Conservation (phyloP, 64 coral and sea anemone species). For the Montipora sp. region DNA sequence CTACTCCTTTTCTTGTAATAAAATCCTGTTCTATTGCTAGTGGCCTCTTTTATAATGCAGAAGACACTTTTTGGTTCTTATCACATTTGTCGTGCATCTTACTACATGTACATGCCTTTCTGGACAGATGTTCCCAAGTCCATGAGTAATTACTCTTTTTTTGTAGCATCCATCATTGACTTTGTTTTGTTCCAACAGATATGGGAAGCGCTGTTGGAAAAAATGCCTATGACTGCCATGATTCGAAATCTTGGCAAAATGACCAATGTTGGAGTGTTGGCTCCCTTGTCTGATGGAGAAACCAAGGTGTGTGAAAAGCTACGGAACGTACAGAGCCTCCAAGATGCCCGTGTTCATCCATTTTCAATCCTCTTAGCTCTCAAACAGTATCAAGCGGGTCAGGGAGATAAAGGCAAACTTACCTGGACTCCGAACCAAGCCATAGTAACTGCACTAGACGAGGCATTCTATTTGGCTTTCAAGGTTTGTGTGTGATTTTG, state of each 20-base stretch:
- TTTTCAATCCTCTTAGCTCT: slow-evolving; percentile 86
- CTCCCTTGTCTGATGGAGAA: slow-evolving; percentile 27
- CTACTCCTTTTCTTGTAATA: no score
- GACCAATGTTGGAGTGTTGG: slow-evolving; percentile 78
- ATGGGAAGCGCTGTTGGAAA: slow-evolving; percentile 92
- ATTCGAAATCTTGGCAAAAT: slow-evolving; percentile 96
- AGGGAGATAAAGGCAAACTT: slow-evolving; percentile 80
- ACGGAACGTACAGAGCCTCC: slow-evolving; percentile 29
- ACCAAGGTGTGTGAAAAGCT: slow-evolving; percentile 65
- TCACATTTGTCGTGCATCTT: no score
- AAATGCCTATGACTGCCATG: slow-evolving; percentile 99
- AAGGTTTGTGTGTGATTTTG: slow-evolving; percentile 60
- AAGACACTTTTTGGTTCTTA: no score
- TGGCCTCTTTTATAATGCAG: no score
- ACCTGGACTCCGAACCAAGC: slow-evolving; percentile 73
- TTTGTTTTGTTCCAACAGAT: slow-evolving; percentile 45
- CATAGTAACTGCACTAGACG: slow-evolving; percentile 75
- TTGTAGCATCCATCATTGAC: background rate
- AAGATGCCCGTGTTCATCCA: slow-evolving; percentile 85
- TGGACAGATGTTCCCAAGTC: background rate
- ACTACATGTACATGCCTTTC: no score
- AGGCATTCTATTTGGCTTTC: slow-evolving; percentile 88
- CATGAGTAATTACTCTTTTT: background rate
- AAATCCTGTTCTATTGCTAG: no score
- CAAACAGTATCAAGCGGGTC: slow-evolving; percentile 80